Base-by-base conservation (phyloP, 2,113 vertebrate species). In the Rhodinocichla rosea region DNA sequence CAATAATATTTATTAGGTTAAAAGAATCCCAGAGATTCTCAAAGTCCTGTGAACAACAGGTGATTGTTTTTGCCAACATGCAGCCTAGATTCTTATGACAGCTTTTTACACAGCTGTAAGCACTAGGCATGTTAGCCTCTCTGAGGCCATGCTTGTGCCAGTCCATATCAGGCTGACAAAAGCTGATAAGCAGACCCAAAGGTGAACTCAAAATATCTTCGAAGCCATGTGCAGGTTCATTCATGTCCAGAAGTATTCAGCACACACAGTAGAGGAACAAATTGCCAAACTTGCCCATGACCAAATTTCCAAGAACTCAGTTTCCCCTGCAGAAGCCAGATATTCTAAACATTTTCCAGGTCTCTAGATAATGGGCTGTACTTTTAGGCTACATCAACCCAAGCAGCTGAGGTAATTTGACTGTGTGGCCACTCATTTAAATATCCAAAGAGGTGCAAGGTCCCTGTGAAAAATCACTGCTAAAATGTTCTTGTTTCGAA, bases 1-100 rank as follows among this genome's bases (percentile, higher is more conserved):
- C 69, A 42, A 74, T 92, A 95, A 87, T 96, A 97, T 97, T 97
- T 95, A 93, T 97, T 97, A 98, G 89, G 68, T 97, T 92, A 95
- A 96, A 96, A 90, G 77, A 96, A 95, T 84, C 57, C 89, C 86
- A 95, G 88, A 74, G 65, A 89, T 90, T 95, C 94, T 97, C 83
- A 92, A 77, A 92, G 94, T 94, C 90, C 80, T 82, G 55, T 78
- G 83, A 96, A 89, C 76, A 95, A 84, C 94, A 96, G 97, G 95
- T 98, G 94, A 92, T 85, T 95, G 79, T 81, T 97, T 96, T 96
- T 97, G 81, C 92, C 95, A 97, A 80, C 59, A 88, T 42, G 21
- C 50, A 71, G 68, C 67, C 94, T 92, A 74, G 83, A 68, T 89
- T 71, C 91, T 82, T 52, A 79, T 56, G 82, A 78, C 33, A 83